Evolutionary conservation across 2,888 invertebrate genomes (phyloP).

Genomic region (Scaptomyza polygonia): DNA sequence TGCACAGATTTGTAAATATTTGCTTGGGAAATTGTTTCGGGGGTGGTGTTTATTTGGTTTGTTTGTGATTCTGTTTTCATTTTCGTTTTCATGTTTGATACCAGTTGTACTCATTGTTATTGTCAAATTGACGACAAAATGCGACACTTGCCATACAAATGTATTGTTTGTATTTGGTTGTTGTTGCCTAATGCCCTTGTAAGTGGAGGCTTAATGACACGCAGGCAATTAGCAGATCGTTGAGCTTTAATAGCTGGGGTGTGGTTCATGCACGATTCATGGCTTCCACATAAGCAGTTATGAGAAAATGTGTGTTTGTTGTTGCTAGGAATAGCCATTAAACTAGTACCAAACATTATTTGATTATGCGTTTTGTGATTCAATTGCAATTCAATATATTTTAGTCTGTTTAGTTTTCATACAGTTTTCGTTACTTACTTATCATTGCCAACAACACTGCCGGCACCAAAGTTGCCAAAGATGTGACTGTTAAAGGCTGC

Average conservation of each 20-base stretch:
- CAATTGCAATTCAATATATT: too few species aligned
- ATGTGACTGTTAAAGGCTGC: slow-evolving; percentile 88
- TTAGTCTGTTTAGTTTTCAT: not conserved
- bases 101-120: slow-evolving; percentile 63
- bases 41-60: slow-evolving; percentile 33
- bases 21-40: slow-evolving; percentile 51
- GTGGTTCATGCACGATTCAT: not conserved
- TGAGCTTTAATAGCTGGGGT: slow-evolving; percentile 48
- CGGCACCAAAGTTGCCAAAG: slow-evolving; percentile 86
- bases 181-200: slow-evolving; percentile 70
- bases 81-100: slow-evolving; percentile 31
- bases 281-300: slow-evolving; percentile 13
- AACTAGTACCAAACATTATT: slow-evolving; percentile 1
- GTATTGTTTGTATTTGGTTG: slow-evolving; percentile 67
- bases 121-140: slow-evolving; percentile 78
- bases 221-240: slow-evolving; percentile 82
- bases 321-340: slow-evolving; percentile 3
- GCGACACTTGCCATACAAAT: slow-evolving; percentile 80
- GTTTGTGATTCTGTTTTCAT: not conserved
- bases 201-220: slow-evolving; percentile 83
- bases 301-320: not conserved
- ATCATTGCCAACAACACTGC: slow-evolving; percentile 82
- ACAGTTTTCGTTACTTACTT: slow-evolving; percentile 84
- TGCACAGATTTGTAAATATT: slow-evolving; percentile 68
- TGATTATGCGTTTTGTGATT: not conserved